phyloP scores from a whole-genome alignment of 2,797 vertebrate species.

The Chelmon rostratus region DNA sequence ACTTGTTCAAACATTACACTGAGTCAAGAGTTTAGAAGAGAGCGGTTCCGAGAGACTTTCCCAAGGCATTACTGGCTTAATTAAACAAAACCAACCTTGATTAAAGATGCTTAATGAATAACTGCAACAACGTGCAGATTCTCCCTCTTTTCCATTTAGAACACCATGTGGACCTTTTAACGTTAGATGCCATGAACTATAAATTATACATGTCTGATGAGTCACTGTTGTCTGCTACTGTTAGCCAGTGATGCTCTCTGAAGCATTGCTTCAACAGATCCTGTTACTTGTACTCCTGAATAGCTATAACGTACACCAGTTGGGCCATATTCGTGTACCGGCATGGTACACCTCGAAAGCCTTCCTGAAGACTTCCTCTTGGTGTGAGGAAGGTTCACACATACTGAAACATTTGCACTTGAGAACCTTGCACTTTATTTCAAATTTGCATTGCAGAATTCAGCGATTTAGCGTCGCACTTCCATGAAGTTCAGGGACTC shows the following conservation, averaged over 20 bases:
- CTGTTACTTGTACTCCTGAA: constrained; percentile 6
- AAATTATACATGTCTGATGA: constrained; percentile 38
- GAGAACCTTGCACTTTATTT: not conserved
- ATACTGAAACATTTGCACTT: not conserved
- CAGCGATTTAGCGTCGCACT: not conserved
- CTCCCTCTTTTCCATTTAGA: constrained; percentile 1
- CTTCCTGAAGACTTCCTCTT: not conserved
- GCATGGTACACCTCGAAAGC: not conserved
- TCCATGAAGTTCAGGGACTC: not conserved
- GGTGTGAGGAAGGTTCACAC: not conserved
- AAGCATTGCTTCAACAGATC: constrained; percentile 13
- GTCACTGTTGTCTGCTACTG: not conserved
- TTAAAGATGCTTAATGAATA: constrained; percentile 22
- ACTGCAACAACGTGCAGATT: not conserved
- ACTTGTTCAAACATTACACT: not conserved
- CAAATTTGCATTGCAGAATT: not conserved
- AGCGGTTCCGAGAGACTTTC: not conserved
- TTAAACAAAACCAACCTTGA: constrained; percentile 23
- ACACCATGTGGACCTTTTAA: constrained; percentile 8
- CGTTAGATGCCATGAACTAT: constrained; percentile 21
- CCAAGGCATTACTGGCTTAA: constrained; percentile 2
- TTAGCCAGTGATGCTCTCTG: not conserved
- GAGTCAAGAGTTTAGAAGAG: not conserved
- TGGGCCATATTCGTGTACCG: not conserved
- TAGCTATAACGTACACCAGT: not conserved